Percentiles rank a stretch among this genome's conserved stretches.
These are phyloP conservation scores for Sphaerophoria taeniata DNA, from an alignment of 2,888 invertebrate genomes.

Conservation along the genomic window DNA sequence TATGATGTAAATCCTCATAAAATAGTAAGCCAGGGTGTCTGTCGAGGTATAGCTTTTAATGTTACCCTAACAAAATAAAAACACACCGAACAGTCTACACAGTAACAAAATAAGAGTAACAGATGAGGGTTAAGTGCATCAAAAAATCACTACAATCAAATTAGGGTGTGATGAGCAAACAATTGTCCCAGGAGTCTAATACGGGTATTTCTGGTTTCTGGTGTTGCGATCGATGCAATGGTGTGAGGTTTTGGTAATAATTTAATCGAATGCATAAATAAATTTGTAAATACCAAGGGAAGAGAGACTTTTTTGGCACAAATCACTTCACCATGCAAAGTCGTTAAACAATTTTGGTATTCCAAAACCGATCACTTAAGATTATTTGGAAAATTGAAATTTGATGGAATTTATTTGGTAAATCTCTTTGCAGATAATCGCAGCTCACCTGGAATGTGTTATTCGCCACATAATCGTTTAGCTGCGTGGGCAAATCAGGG, in stretches of 20 bases:
- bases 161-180: conserved; percentile 83
- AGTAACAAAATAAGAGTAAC: too few species aligned
- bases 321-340: neutral
- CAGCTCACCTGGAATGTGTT: conserved; percentile 80
- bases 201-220: conserved; percentile 71
- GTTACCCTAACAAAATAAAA: conserved; percentile 55
- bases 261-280: conserved; percentile 82
- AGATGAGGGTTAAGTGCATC: conserved; percentile 81
- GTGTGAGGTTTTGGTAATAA: conserved; percentile 78
- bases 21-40: conserved; percentile 41
- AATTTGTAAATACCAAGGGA: conserved; percentile 70
- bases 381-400: too few species aligned
- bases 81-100: conserved; percentile 15
- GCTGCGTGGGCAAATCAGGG: conserved; percentile 81
- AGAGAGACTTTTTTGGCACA: neutral
- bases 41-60: neutral
- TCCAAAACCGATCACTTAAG: neutral
- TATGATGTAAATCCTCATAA: conserved; percentile 76
- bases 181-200: conserved; percentile 82
- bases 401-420: neutral
- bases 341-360: neutral
- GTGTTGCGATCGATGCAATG: conserved; percentile 48
- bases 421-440: conserved; percentile 78
- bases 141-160: conserved; percentile 82
- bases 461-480: conserved; percentile 80